Percentiles rank a stretch among this genome's conserved stretches.
These are phyloP conservation scores for Lucilia sericata DNA, from an alignment of 1,140 invertebrate genomes.

Conservation along the genomic window DNA sequence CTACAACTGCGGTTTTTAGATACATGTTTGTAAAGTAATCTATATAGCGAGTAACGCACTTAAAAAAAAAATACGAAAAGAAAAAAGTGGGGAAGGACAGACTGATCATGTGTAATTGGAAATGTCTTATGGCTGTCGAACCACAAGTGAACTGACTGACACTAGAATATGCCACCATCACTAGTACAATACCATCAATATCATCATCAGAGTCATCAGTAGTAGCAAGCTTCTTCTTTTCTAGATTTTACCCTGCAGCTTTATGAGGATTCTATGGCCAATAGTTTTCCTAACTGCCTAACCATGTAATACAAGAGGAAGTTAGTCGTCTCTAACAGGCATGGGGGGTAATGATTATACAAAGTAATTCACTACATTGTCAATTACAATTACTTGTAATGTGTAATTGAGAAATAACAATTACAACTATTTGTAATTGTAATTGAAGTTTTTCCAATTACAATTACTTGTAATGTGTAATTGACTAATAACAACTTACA, in stretches of 20 bases:
- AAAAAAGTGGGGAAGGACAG: neutral
- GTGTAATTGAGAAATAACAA: too few relatives aligned
- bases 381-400: too few relatives aligned
- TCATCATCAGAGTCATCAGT: neutral
- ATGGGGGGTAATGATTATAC: too few relatives aligned
- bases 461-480: too few relatives aligned
- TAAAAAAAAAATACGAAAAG: neutral
- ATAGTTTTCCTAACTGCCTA: too few relatives aligned
- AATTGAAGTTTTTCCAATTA: too few relatives aligned
- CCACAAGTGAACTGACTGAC: constrained; percentile 39
- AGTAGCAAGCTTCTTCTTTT: neutral
- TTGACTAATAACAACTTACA: too few relatives aligned
- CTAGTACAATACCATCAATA: neutral
- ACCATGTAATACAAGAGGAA: too few relatives aligned
- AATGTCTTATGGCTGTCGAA: constrained; percentile 45
- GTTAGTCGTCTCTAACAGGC: too few relatives aligned
- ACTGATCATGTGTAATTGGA: constrained; percentile 45
- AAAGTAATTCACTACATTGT: too few relatives aligned
- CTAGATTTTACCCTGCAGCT: neutral
- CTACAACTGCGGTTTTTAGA: neutral
- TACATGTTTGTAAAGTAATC: constrained; percentile 1
- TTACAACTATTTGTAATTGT: too few relatives aligned
- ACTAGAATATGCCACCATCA: constrained; percentile 15
- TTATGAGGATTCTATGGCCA: too few relatives aligned
- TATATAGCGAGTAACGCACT: neutral